A percentile compares a stretch with the other conserved stretches of the same genome.
Conservation (phyloP, 2,113 vertebrate species). For the Chunga burmeisteri region DNA sequence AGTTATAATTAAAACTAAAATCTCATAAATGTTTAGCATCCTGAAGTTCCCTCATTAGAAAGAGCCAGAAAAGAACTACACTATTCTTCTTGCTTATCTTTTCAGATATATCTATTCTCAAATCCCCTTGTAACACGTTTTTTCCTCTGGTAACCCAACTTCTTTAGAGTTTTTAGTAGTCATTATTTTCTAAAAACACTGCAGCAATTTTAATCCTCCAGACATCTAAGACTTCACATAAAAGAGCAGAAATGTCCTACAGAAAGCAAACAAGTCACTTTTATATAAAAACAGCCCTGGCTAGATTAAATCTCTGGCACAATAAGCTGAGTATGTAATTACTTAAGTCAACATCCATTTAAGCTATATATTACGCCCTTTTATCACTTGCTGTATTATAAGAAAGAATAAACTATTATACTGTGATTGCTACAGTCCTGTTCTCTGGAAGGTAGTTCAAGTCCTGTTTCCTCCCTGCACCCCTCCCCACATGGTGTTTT, state of each 20-base stretch:
- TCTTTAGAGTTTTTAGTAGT: not conserved
- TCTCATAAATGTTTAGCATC: not conserved
- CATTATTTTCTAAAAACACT: not conserved
- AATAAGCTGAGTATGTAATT: not conserved
- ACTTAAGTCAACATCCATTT: slow-evolving; percentile 13
- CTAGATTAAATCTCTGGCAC: slow-evolving; percentile 5
- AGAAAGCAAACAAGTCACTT: not conserved
- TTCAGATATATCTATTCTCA: not conserved
- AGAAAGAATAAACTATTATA: not conserved
- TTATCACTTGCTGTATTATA: not conserved
- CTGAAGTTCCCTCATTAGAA: not conserved
- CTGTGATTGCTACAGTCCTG: not conserved
- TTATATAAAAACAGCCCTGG: not conserved
- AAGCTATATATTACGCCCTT: not conserved
- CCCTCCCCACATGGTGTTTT: not conserved
- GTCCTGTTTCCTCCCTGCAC: not conserved
- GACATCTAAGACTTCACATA: not conserved
- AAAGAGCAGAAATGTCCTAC: not conserved
- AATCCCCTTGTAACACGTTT: not conserved
- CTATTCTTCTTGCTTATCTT: not conserved
- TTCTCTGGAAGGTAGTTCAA: not conserved
- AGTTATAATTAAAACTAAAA: not conserved
- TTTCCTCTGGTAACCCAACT: not conserved
- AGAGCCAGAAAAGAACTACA: not conserved
- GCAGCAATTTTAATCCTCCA: not conserved